Conservation (phyloP, 2,113 vertebrate genomes). For the Hippocampus mohnikei region DNA sequence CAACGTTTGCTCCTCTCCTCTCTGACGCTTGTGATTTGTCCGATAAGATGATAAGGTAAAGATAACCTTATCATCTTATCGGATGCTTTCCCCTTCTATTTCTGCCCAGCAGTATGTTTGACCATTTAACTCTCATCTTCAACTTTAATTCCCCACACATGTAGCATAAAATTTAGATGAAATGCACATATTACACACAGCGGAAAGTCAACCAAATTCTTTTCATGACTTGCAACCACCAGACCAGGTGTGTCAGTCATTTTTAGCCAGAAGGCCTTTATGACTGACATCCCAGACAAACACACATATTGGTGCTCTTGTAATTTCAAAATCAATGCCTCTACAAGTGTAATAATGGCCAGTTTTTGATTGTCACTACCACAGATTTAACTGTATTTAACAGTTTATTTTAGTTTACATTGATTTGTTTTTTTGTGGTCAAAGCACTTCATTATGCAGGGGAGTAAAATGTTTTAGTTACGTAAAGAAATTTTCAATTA, state of each 20-base stretch:
- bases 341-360: not conserved
- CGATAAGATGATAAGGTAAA: too few species aligned
- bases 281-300: not conserved
- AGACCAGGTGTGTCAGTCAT: too few species aligned
- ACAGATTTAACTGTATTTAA: not conserved
- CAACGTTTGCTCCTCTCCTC: constrained; percentile 11
- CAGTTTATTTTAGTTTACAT: too few species aligned
- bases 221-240: too few species aligned
- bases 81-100: constrained; percentile 2
- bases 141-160: not conserved
- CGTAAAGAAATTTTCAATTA: not conserved
- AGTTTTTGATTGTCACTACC: not conserved
- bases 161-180: too few species aligned
- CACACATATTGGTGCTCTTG: too few species aligned
- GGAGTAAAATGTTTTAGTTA: not conserved
- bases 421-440: not conserved
- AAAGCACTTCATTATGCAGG: not conserved
- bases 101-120: not conserved
- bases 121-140: not conserved
- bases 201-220: too few species aligned
- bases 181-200: too few species aligned
- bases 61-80: constrained; percentile 15
- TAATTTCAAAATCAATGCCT: too few species aligned
- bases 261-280: not conserved
- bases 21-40: not conserved